A percentile compares a stretch with the other conserved stretches of the same genome.
Conservation (phyloP, 2,888 invertebrate genomes). For the Heliconius ethilla region DNA sequence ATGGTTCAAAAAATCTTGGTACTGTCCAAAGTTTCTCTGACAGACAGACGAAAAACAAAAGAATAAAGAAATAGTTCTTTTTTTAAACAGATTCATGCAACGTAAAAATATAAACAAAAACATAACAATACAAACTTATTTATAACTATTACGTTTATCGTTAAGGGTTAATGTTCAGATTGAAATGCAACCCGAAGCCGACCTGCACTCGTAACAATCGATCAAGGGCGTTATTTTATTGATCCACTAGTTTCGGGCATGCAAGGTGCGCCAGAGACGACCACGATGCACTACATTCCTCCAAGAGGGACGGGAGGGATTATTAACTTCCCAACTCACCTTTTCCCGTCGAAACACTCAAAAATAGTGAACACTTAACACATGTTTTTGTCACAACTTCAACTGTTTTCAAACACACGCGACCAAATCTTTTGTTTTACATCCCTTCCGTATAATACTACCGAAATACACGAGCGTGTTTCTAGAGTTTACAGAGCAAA, state of each 20-base stretch:
- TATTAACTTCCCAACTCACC: constrained; percentile 78
- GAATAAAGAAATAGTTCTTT: background rate
- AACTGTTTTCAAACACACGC: constrained; percentile 57
- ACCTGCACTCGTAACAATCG: constrained; percentile 43
- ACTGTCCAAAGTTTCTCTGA: too few species aligned
- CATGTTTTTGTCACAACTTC: constrained; percentile 63
- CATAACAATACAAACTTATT: background rate
- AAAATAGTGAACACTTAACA: constrained; percentile 49
- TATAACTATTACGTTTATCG: constrained; percentile 24
- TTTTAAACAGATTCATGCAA: background rate
- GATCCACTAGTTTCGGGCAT: constrained; percentile 48
- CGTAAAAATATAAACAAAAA: background rate
- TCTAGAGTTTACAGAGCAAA: constrained; percentile 73
- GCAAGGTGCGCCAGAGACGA: constrained; percentile 76
- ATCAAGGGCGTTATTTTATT: constrained; percentile 44
- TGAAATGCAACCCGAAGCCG: constrained; percentile 35
- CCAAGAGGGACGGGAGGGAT: constrained; percentile 76
- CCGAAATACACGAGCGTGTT: constrained; percentile 61
- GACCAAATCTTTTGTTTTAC: constrained; percentile 68
- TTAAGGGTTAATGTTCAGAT: constrained; percentile 25
- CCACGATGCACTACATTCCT: constrained; percentile 74
- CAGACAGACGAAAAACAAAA: background rate
- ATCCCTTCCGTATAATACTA: constrained; percentile 64
- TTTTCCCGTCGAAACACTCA: constrained; percentile 54
- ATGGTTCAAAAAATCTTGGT: background rate